Evolutionary conservation across 2,888 invertebrate species (phyloP), one percentile per base, ranked within the genome.

Genomic region (Aphodius granarius): DNA sequence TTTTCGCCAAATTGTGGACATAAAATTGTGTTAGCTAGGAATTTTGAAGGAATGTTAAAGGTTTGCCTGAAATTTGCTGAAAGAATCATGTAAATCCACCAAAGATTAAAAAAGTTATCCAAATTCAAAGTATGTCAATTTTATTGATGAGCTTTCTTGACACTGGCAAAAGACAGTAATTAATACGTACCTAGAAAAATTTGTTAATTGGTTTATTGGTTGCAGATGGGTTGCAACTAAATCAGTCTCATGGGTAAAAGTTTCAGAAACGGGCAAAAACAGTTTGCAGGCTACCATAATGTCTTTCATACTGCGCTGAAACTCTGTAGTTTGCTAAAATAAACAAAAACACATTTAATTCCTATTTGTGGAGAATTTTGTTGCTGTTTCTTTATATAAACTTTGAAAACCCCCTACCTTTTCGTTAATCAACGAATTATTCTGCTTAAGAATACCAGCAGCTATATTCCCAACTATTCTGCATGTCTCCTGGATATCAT

Each of bases 351-450:
- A 68, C n/a, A n/a, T n/a, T n/a, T n/a, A n/a, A n/a, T n/a, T n/a
- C n/a, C n/a, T n/a, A n/a, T n/a, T n/a, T n/a, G n/a, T n/a, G n/a
- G n/a, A n/a, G n/a, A n/a, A n/a, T n/a, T n/a, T n/a, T n/a, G n/a
- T n/a, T n/a, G n/a, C n/a, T n/a, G n/a, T n/a, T n/a, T n/a, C n/a
- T n/a, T n/a, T n/a, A n/a, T n/a, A n/a, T n/a, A n/a, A n/a, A n/a
- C n/a, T n/a, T n/a, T n/a, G n/a, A n/a, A n/a, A n/a, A n/a, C n/a
- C n/a, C n/a, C 87, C 84, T 85, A 94, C 94, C 91, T 93, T 90
- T 86, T 92, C 92, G 86, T 91, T 92, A 78, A 94, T 89, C 81
- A 94, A 90, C 15, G 94, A 92, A 82, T 91, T 89, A 43, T 91
- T 90, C 80, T 90, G 91, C 81, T 89, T 90, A 80, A 94, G 86